Conservation (phyloP, 1,140 invertebrate species). For the Eriosoma lanigerum region DNA sequence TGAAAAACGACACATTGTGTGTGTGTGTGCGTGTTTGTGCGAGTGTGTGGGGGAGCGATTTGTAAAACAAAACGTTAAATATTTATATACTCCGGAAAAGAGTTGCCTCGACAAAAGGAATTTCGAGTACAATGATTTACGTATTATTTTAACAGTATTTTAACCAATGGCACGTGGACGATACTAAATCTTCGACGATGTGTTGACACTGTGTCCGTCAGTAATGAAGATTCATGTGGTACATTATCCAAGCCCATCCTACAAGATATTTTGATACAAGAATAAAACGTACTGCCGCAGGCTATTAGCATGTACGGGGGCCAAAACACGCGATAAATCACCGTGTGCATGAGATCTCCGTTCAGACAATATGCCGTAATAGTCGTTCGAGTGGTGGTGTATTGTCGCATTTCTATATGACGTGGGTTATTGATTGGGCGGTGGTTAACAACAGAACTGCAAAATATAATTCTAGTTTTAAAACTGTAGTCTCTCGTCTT, state of each 20-base stretch:
- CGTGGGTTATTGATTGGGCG: background rate
- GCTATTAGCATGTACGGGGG: constrained; percentile 39
- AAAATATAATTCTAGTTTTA: background rate
- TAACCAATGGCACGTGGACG: constrained; percentile 18
- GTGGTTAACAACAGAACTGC: background rate
- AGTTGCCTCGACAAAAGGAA: background rate
- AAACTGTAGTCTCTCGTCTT: background rate
- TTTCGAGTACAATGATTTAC: constrained; percentile 45
- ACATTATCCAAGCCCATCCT: constrained; percentile 40
- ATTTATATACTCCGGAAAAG: background rate
- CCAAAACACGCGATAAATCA: constrained; percentile 42
- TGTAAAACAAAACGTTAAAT: constrained; percentile 44
- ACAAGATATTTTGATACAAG: constrained; percentile 30
- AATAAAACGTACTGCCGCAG: constrained; percentile 34
- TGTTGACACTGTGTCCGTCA: constrained; percentile 46
- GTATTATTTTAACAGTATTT: constrained; percentile 30
- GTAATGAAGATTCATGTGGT: constrained; percentile 51
- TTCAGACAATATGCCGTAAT: background rate
- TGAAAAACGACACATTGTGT: background rate
- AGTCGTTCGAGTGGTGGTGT: background rate
- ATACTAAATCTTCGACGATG: constrained; percentile 44
- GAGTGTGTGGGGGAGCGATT: constrained; percentile 2
- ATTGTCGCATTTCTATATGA: constrained; percentile 11
- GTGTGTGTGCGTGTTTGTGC: background rate
- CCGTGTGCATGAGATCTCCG: background rate